These are phyloP conservation scores for Charadrius vociferus DNA, from an alignment of 2,113 vertebrate genomes.

Conservation along the genomic window DNA sequence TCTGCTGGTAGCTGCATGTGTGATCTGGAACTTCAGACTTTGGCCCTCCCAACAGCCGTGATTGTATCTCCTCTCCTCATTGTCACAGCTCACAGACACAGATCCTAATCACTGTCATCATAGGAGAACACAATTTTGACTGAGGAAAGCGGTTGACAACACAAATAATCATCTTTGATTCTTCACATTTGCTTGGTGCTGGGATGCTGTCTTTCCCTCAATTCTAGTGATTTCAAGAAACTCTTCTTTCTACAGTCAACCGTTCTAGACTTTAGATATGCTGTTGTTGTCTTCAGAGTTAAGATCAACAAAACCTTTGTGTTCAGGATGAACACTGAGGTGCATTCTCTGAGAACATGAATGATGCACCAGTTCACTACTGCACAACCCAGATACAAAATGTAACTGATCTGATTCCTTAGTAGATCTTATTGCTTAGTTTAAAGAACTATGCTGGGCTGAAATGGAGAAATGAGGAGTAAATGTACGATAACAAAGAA, in stretches of 20 bases:
- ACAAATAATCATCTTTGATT: background rate
- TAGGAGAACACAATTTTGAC: background rate
- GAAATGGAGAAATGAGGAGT: background rate
- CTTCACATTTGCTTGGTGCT: background rate
- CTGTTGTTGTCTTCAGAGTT: background rate
- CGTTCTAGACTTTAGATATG: background rate
- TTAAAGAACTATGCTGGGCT: background rate
- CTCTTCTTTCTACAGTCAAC: background rate
- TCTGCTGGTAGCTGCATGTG: background rate
- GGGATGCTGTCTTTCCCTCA: background rate
- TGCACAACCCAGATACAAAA: background rate
- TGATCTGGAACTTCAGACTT: background rate
- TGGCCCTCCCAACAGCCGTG: background rate
- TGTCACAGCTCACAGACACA: background rate
- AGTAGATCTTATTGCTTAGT: background rate
- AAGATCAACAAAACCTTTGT: background rate
- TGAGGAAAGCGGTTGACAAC: background rate
- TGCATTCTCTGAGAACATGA: background rate
- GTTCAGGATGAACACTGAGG: background rate
- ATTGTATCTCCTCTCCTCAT: background rate
- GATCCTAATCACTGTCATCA: background rate
- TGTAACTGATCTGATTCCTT: background rate
- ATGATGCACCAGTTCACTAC: background rate
- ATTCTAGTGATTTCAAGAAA: background rate
- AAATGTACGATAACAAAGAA: background rate